phyloP scores from a whole-genome alignment of 2,888 invertebrate species.

The Oegoconia quadripuncta region DNA sequence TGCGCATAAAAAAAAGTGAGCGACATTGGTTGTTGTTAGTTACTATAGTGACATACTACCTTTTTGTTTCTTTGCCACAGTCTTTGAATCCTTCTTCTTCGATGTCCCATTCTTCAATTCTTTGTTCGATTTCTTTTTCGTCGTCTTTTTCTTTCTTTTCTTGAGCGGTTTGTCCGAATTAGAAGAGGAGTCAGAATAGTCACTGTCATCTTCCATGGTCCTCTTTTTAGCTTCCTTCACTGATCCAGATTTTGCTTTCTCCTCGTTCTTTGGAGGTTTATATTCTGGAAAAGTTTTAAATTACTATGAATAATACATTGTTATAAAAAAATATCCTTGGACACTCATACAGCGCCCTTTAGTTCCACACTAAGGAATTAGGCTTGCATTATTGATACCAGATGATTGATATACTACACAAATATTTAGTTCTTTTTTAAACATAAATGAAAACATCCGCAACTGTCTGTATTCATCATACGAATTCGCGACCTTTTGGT shows the following conservation, averaged over 20 bases:
- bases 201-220: constrained; percentile 32
- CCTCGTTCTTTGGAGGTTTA: constrained; percentile 43
- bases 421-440: too few species aligned
- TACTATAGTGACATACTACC: neutral
- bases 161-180: constrained; percentile 64
- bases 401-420: too few species aligned
- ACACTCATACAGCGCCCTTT: too few species aligned
- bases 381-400: too few species aligned
- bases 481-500: too few species aligned
- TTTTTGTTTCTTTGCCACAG: constrained; percentile 1
- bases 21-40: too few species aligned
- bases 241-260: constrained; percentile 14
- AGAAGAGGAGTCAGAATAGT: constrained; percentile 50
- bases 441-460: too few species aligned
- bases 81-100: constrained; percentile 10
- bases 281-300: constrained; percentile 37
- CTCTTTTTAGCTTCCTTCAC: constrained; percentile 9
- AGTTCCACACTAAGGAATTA: too few species aligned
- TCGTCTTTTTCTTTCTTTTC: constrained; percentile 37
- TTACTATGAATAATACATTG: too few species aligned
- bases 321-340: too few species aligned
- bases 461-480: too few species aligned
- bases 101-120: constrained; percentile 20
- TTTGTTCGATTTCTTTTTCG: constrained; percentile 45
- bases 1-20: too few species aligned